Percentiles rank a stretch among this genome's conserved stretches.
phyloP scores from a whole-genome alignment of 1,140 invertebrate species.

The Xylocopa sonorina region DNA sequence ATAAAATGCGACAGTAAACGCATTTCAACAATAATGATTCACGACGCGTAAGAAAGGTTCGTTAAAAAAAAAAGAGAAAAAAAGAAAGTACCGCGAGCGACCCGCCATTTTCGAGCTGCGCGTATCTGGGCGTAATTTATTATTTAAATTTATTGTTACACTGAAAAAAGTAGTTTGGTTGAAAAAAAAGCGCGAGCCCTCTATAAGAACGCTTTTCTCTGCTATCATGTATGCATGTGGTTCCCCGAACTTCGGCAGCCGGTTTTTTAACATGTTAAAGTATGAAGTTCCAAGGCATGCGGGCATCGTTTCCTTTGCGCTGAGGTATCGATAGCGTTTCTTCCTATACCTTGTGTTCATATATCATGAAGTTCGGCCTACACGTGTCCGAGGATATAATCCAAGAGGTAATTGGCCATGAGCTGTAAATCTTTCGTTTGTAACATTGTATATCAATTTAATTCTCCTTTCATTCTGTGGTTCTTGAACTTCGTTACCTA shows the following conservation, averaged over 20 bases:
- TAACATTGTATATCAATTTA: not conserved
- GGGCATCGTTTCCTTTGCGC: not conserved
- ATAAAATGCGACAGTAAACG: too few species aligned
- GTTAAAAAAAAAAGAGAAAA: too few species aligned
- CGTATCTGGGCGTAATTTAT: too few species aligned
- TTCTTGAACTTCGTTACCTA: not conserved
- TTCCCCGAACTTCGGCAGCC: not conserved
- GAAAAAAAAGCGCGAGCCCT: too few species aligned
- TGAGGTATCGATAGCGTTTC: not conserved
- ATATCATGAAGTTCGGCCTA: conserved; percentile 12
- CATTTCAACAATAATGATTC: too few species aligned
- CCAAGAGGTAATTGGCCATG: not conserved
- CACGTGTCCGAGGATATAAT: not conserved
- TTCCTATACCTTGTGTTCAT: not conserved
- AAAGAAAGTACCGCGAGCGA: too few species aligned
- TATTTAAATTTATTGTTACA: not conserved
- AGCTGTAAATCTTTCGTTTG: conserved; percentile 19
- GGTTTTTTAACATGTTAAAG: not conserved
- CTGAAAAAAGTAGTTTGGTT: too few species aligned
- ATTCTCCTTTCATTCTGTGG: not conserved
- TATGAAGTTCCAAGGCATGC: not conserved
- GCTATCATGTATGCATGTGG: too few species aligned
- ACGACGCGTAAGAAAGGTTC: too few species aligned
- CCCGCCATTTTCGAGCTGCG: too few species aligned
- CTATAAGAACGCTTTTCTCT: too few species aligned